A percentile compares a stretch with the other conserved stretches of the same genome.
phyloP scores from a whole-genome alignment of 2,113 vertebrate genomes.

The Leucosticte australis region DNA sequence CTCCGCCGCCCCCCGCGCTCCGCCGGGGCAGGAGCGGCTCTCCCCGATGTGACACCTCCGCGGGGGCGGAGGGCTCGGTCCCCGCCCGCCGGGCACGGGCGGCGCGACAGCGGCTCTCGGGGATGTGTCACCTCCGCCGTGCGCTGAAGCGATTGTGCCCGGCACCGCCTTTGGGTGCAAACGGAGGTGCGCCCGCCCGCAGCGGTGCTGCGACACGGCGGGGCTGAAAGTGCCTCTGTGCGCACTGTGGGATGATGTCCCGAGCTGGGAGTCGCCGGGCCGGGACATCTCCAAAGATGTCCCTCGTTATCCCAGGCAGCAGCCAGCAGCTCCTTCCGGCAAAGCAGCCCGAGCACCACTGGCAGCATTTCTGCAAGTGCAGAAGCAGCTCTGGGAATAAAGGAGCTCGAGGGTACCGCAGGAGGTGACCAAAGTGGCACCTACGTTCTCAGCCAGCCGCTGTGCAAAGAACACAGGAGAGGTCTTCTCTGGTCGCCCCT shows the following conservation, averaged over 20 bases:
- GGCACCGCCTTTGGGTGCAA: accelerated
- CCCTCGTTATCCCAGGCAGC: not conserved
- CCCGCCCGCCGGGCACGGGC: too few species aligned
- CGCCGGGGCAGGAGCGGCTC: too few species aligned
- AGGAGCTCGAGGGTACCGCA: not conserved
- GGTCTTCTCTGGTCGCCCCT: not conserved
- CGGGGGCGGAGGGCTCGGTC: too few species aligned
- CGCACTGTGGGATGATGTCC: not conserved
- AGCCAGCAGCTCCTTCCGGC: not conserved
- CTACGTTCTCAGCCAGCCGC: not conserved
- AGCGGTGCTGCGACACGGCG: not conserved
- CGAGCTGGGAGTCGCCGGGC: not conserved
- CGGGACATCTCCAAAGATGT: not conserved
- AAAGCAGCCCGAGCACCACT: not conserved
- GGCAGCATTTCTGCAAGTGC: not conserved
- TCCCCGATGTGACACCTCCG: too few species aligned
- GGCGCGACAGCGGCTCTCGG: not conserved
- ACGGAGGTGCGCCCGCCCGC: not conserved
- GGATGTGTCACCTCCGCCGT: accelerated
- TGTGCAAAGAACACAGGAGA: not conserved
- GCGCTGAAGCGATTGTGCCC: accelerated
- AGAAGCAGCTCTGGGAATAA: not conserved
- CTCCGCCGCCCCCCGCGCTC: too few species aligned
- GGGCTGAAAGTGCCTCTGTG: accelerated
- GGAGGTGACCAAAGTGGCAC: not conserved